Evolutionary conservation across 2,797 vertebrate species (phyloP).

Genomic region (Melanogrammus aeglefinus): DNA sequence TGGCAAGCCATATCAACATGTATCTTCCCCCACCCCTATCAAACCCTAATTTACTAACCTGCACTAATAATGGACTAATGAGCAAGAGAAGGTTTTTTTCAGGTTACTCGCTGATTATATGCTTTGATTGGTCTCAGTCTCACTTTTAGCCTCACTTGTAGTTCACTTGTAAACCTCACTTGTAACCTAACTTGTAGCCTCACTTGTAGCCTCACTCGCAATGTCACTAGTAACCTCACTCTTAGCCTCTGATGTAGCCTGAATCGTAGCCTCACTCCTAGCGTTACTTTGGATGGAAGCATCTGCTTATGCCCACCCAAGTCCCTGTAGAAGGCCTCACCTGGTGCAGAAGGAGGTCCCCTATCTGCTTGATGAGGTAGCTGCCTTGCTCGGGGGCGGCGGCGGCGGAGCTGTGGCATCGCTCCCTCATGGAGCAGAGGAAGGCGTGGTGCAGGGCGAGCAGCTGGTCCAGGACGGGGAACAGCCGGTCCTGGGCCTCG

Average conservation of each 20-base stretch:
- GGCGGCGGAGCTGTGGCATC: conserved; percentile 75
- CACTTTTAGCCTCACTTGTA: neutral
- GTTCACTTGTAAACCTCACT: neutral
- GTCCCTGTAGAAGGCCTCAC: conserved; percentile 49
- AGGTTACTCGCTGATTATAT: neutral
- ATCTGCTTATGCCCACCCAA: too few relatives aligned
- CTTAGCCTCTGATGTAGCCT: neutral
- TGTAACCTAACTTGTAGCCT: neutral
- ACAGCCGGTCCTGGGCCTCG: conserved; percentile 84
- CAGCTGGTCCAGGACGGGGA: conserved; percentile 92
- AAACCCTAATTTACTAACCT: neutral
- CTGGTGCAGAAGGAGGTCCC: conserved; percentile 89
- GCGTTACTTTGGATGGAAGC: neutral
- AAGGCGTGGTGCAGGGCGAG: conserved; percentile 84
- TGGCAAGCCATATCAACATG: neutral
- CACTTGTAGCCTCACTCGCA: neutral
- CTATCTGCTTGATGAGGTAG: conserved; percentile 86
- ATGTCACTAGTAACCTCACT: neutral
- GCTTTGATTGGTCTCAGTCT: neutral
- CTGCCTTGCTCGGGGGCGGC: conserved; percentile 73
- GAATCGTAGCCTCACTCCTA: neutral
- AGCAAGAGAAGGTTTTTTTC: neutral
- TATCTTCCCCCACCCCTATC: neutral
- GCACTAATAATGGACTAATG: neutral
- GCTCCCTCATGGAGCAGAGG: conserved; percentile 84